Conservation (phyloP, 1,140 invertebrate genomes). For the Solenopsis invicta region DNA sequence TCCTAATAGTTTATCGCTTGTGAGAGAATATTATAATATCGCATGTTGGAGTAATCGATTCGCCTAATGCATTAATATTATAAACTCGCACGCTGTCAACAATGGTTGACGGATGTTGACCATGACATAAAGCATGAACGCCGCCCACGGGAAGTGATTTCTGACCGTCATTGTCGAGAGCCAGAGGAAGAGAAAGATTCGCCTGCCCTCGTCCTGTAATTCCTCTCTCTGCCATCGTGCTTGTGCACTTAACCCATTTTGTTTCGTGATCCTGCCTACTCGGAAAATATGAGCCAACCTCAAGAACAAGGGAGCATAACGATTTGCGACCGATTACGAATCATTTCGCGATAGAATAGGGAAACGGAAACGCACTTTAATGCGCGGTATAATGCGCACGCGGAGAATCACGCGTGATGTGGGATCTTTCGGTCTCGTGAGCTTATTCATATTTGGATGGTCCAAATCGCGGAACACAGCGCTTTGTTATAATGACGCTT, state of each 20-base stretch:
- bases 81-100: slow-evolving; percentile 22
- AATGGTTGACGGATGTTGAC: slow-evolving; percentile 36
- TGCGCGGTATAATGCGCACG: slow-evolving; percentile 7
- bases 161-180: not conserved
- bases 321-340: slow-evolving; percentile 55
- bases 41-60: slow-evolving; percentile 7
- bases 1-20: too few species aligned
- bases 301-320: slow-evolving; percentile 40
- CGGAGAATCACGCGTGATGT: not conserved
- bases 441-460: not conserved
- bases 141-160: slow-evolving; percentile 16
- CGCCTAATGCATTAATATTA: slow-evolving; percentile 46
- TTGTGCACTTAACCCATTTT: slow-evolving; percentile 71
- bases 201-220: slow-evolving; percentile 55
- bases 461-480: not conserved
- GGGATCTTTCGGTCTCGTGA: not conserved
- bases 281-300: slow-evolving; percentile 44
- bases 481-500: slow-evolving; percentile 12
- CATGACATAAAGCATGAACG: slow-evolving; percentile 44
- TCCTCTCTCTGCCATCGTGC: slow-evolving; percentile 49
- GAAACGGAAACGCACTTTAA: slow-evolving; percentile 36
- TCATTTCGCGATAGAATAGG: slow-evolving; percentile 15
- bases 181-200: slow-evolving; percentile 27
- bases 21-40: not conserved
- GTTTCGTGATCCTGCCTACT: slow-evolving; percentile 53